phyloP scores from a whole-genome alignment of 2,113 vertebrate species.

The Motacilla tschutschensis region DNA sequence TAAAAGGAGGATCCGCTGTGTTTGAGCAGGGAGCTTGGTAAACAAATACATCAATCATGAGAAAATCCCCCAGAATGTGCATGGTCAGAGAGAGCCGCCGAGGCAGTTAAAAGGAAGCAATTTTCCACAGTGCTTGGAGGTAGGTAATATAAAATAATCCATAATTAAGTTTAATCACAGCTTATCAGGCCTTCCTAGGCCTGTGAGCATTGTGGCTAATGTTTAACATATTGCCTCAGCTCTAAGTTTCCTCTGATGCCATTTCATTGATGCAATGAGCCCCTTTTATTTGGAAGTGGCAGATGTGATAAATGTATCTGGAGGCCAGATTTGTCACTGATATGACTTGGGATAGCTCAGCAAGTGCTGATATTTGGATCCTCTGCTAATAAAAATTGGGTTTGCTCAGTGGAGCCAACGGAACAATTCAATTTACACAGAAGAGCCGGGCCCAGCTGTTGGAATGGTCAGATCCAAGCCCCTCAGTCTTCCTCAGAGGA shows the following conservation, averaged over 20 bases:
- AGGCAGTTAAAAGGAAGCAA: slow-evolving; percentile 65
- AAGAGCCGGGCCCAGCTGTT: not conserved
- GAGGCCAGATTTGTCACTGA: not conserved
- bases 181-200: slow-evolving; percentile 53
- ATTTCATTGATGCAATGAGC: not conserved
- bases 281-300: not conserved
- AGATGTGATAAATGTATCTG: not conserved
- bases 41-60: slow-evolving; percentile 63
- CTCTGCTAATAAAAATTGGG: not conserved
- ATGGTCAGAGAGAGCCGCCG: slow-evolving; percentile 36
- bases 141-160: slow-evolving; percentile 64
- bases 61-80: slow-evolving; percentile 37
- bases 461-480: not conserved
- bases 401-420: not conserved
- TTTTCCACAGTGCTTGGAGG: slow-evolving; percentile 63
- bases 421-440: not conserved
- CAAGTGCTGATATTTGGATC: not conserved
- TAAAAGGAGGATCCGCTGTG: slow-evolving; percentile 40
- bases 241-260: not conserved
- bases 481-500: not conserved
- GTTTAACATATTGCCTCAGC: slow-evolving; percentile 7
- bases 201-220: slow-evolving; percentile 31
- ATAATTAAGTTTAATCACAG: slow-evolving; percentile 58
- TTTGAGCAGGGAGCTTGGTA: slow-evolving; percentile 28
- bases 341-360: not conserved